Evolutionary conservation across 2,797 vertebrate species (phyloP).

Genomic region (Poeciliopsis turneri): DNA sequence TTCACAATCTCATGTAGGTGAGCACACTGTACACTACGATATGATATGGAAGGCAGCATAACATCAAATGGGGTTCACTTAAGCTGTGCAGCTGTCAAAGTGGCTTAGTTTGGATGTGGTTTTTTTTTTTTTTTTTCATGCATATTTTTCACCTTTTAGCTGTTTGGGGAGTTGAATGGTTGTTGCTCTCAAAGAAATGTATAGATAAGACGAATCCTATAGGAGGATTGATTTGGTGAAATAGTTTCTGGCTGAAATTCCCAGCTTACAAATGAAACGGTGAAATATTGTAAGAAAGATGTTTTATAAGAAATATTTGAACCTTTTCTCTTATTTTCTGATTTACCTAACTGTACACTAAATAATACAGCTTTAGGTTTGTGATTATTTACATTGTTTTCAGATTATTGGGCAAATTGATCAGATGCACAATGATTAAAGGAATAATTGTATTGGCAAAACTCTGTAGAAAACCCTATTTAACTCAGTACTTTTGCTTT

Average conservation of each 20-base stretch:
- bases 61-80: conserved; percentile 1
- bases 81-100: background rate
- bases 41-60: conserved; percentile 15
- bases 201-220: background rate
- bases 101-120: background rate
- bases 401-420: background rate
- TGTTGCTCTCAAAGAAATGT: background rate
- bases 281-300: background rate
- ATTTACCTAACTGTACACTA: background rate
- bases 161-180: background rate
- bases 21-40: background rate
- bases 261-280: background rate
- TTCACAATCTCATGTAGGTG: conserved; percentile 28
- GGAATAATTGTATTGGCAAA: background rate
- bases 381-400: background rate
- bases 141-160: background rate
- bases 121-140: background rate
- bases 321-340: background rate
- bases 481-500: background rate
- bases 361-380: background rate
- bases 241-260: background rate
- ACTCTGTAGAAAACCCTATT: background rate
- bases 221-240: background rate
- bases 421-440: background rate
- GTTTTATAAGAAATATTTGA: background rate